Base-by-base conservation (phyloP, 2,113 vertebrate genomes). In the Ptilonorhynchus violaceus region DNA sequence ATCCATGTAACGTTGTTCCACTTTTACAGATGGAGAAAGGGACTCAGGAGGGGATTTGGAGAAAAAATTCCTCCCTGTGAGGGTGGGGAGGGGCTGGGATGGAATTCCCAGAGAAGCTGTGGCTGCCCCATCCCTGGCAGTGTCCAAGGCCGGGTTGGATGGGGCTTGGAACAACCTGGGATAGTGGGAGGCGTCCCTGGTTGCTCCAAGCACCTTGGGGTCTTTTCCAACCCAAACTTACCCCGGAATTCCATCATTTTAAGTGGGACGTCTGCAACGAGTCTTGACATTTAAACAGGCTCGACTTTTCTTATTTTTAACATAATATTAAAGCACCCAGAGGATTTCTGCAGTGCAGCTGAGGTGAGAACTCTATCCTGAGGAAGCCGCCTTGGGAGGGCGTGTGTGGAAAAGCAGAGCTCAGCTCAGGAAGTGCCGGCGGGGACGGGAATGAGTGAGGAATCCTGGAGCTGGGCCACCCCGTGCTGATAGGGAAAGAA, bases 391-490 rank as follows among this genome's bases (percentile, higher is more conserved):
- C 0, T 15, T 46, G 4, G 60, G 58, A 89, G 83, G 23, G 21
- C n/a, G 52, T 33, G 79, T 69, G n/a, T 89, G 81, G 92, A 72
- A 85, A 78, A 72, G 64, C 24, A 30, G 37, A 93, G 80, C 66
- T 93, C 30, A 3, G 22, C 13, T 52, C 41, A 67, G 94, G 79
- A 86, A 90, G 22, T 11, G 33, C 68, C 11, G 21, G 37, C 62
- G 30, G 77, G 27, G 89, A 63, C 37, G 79, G 39, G 55, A 9
- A 11, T 21, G 52, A 8, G 52, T 52, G 8, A 53, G 28, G 41
- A 83, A 83, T 21, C 49, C 44, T 72, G 89, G 85, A 92, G 49
- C 3, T 39, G 11, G n/a, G 73, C 91, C 68, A 46, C 82, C 9
- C 8, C 2, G 13, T 37, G 25, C 22, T 0, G 13, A 28, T 30